Conservation (phyloP, 2,113 vertebrate species). For the Myxocyprinus asiaticus region DNA sequence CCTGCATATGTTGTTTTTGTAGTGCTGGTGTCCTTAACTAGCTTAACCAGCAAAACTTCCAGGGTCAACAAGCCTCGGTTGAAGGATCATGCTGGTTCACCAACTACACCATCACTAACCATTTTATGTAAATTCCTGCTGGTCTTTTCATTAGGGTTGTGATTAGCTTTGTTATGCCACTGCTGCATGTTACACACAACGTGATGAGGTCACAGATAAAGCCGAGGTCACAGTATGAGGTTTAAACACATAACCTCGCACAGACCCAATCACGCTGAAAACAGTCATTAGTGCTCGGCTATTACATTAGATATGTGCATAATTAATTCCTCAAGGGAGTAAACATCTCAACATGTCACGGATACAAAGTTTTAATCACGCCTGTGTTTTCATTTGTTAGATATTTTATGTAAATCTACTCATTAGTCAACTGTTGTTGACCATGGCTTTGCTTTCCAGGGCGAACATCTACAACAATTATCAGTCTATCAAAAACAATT, state of each 20-base stretch:
- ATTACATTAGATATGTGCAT: slow-evolving; percentile 33
- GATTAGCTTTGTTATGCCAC: not conserved
- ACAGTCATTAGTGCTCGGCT: not conserved
- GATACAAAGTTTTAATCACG: slow-evolving; percentile 28
- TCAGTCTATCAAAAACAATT: not conserved
- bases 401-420: slow-evolving; percentile 29
- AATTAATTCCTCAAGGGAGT: not conserved
- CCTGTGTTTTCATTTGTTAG: not conserved
- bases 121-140: not conserved
- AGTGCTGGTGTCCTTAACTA: too few relatives aligned
- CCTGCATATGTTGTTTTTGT: too few relatives aligned
- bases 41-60: too few relatives aligned
- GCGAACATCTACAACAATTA: slow-evolving; percentile 5
- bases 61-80: too few relatives aligned
- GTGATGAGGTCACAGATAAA: not conserved
- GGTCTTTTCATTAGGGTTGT: not conserved
- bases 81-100: too few relatives aligned
- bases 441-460: not conserved
- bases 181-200: not conserved
- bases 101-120: not conserved
- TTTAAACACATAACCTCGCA: not conserved
- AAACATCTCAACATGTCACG: slow-evolving; percentile 26
- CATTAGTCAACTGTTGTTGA: slow-evolving; percentile 21
- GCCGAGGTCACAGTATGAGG: not conserved
- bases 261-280: not conserved